Conservation (phyloP, 2,888 invertebrate species). For the Meteorus cinctellus region DNA sequence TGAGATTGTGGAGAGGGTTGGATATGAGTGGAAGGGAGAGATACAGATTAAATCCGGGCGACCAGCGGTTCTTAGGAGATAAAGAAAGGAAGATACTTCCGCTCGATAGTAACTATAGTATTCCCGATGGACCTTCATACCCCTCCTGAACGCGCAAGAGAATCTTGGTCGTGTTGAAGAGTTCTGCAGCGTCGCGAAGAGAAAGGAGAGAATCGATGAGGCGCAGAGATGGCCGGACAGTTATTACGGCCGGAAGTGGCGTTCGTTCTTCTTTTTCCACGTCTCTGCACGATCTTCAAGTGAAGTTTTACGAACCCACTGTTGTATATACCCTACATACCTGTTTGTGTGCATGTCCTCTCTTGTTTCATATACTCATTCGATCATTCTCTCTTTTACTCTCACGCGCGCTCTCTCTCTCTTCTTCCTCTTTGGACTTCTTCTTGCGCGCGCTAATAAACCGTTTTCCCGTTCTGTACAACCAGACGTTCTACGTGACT, state of each 20-base stretch:
- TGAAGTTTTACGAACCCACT: constrained; percentile 26
- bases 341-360: neutral
- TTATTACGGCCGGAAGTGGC: constrained; percentile 55
- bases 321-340: constrained; percentile 25
- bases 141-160: neutral
- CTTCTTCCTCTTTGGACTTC: constrained; percentile 15
- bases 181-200: neutral
- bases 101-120: neutral
- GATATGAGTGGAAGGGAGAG: neutral
- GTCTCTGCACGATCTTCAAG: constrained; percentile 30
- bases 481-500: constrained; percentile 50
- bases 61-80: neutral
- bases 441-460: constrained; percentile 33
- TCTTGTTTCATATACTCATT: neutral
- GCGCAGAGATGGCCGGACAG: constrained; percentile 46
- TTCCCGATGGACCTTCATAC: constrained; percentile 15
- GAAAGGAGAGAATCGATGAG: constrained; percentile 40
- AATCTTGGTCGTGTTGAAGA: constrained; percentile 3
- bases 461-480: constrained; percentile 30
- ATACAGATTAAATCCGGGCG: constrained; percentile 5
- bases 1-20: too few relatives aligned
- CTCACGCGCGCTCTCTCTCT: constrained; percentile 36
- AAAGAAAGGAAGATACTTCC: neutral
- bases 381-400: constrained; percentile 21
- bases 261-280: constrained; percentile 30